Base-by-base conservation (phyloP, 2,888 invertebrate genomes). In the Trichopoda pennipes region DNA sequence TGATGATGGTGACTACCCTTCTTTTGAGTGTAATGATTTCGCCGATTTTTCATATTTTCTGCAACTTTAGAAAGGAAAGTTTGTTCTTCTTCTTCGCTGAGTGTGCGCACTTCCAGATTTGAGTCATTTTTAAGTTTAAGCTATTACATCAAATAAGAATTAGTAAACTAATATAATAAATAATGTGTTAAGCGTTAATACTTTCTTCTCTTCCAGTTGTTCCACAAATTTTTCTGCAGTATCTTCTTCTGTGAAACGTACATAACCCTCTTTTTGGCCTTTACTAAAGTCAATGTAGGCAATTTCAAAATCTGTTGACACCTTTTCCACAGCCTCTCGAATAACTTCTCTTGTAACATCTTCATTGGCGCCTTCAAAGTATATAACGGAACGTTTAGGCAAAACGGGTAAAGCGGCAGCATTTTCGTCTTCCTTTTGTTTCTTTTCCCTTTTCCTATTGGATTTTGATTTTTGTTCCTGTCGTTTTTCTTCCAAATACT, bases 261-360 rank as follows among this genome's bases (percentile, higher is more conserved):
- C 92, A 91, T 94, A 94, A 1, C 95, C 97, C 86, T 94, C 93
- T 6, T 93, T 91, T 84, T 96, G 94, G 0, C 96, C 96, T 68
- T 93, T 93, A 85, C 93, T 94, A 89, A 94, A 96, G 88, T 96
- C 96, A 82, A 97, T 93, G 88, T 93, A 97, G 0, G 95, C 94
- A 60, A 95, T 92, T 47, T 94, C 89, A 47, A 86, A 87, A 23
- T 87, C 87, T 12, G 64, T 58, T n/a, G 86, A 86, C 2, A 89
- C 61, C 56, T 87, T 88, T 49, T 88, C 88, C 6, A 97, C 92
- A 53, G 94, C 94, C 74, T 94, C 93, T 87, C 95, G 96, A 32
- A 98, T 93, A 85, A 94, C 93, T 88, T 97, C 96, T 42, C 96
- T 92, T 1, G 93, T 92, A 49, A 92, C 93, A 63, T 92, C 93